Base-by-base conservation (phyloP, 2,888 invertebrate species). In the Yponomeuta sedellus region DNA sequence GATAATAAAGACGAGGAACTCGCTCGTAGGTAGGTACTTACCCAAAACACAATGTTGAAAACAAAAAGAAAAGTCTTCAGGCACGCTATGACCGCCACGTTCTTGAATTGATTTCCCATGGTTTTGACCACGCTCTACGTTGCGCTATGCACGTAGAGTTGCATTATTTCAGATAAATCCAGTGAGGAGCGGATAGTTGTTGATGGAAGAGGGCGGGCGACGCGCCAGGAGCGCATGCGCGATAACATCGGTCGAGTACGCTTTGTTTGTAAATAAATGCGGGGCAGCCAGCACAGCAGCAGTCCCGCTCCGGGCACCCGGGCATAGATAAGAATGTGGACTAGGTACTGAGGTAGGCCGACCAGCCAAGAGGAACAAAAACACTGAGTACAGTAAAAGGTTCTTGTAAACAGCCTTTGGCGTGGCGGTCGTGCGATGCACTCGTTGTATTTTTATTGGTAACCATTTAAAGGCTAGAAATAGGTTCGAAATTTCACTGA, bases 21-120 rank as follows among this genome's bases (percentile, higher is more conserved):
- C 34, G 34, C 44, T 16, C 44, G 44, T n/a, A n/a, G n/a, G n/a
- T n/a, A n/a, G n/a, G n/a, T 52, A 91, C 95, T 94, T 85, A 97
- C 97, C 96, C 95, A 96, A 85, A 96, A 96, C 39, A 94, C 86
- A 72, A 96, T 92, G 85, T 96, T 97, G 88, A 96, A 96, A 66
- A 95, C 86, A 92, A 96, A 95, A 69, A 97, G 89, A 58, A 96
- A 86, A 1, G 94, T 94, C 81, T 96, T 96, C 87, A 96, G 93
- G 82, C 95, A 96, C 70, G 95, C 94, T 83, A 95, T 94, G 39
- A 95, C 94, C 59, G 96, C 95, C 70, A 94, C 93, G 71, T 94
- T 94, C 82, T 95, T 94, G 71, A 95, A 90, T 75, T 94, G 92
- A 78, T 94, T 94, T n/a, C 94, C 94, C 95, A 95, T 95, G 25